Percentiles rank a stretch among this genome's conserved stretches.
phyloP scores from a whole-genome alignment of 2,888 invertebrate species.

The Hypselothyrea guttata region DNA sequence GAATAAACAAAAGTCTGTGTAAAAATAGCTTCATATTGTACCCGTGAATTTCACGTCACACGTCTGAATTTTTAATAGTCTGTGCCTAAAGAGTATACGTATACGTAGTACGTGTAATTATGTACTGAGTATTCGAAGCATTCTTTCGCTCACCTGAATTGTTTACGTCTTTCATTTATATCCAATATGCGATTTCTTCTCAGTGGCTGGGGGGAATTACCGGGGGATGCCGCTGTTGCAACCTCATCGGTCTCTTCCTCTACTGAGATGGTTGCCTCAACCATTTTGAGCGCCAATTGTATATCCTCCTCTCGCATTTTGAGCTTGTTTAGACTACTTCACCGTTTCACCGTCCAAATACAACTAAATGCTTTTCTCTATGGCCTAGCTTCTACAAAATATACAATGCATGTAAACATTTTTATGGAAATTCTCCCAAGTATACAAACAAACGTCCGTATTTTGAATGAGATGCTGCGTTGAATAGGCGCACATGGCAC shows the following conservation, averaged over 20 bases:
- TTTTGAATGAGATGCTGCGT: conserved; percentile 45
- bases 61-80: conserved; percentile 13
- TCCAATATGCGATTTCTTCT: conserved; percentile 86
- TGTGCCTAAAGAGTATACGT: background rate
- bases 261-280: conserved; percentile 63
- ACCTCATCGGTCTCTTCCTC: conserved; percentile 60
- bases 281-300: conserved; percentile 87
- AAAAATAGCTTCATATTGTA: conserved; percentile 19
- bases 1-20: conserved; percentile 12
- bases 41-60: conserved; percentile 18
- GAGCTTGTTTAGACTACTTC: conserved; percentile 22
- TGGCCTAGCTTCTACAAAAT: conserved; percentile 52
- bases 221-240: conserved; percentile 82
- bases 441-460: conserved; percentile 35
- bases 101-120: no score
- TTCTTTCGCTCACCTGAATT: conserved; percentile 85
- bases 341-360: conserved; percentile 37
- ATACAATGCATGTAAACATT: conserved; percentile 40
- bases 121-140: conserved; percentile 4
- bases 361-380: conserved; percentile 54
- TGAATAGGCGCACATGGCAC: conserved; percentile 39
- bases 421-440: conserved; percentile 23
- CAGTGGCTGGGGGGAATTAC: conserved; percentile 85
- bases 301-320: conserved; percentile 80
- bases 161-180: conserved; percentile 86